Percentiles rank a stretch among this genome's conserved stretches.
Evolutionary conservation across 2,797 vertebrate genomes (phyloP).

Genomic region (Anomalospiza imberbis): DNA sequence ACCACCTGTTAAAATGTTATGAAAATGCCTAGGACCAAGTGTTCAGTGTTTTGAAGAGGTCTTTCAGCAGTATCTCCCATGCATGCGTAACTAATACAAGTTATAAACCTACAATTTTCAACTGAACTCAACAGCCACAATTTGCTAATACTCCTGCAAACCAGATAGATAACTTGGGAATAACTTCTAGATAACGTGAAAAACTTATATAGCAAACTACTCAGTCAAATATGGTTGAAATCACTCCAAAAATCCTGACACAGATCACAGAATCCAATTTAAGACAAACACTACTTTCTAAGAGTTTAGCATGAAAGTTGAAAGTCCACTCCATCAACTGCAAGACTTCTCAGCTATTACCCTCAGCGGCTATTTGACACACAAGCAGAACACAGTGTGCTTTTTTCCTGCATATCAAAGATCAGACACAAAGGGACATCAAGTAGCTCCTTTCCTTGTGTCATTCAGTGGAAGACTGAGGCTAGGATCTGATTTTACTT

Average conservation of each 20-base stretch:
- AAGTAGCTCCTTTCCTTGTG: neutral
- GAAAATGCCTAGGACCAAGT: neutral
- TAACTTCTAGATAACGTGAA: neutral
- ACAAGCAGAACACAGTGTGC: neutral
- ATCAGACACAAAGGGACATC: neutral
- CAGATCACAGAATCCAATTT: neutral
- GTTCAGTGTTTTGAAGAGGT: neutral
- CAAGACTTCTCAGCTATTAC: neutral
- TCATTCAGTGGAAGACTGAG: neutral
- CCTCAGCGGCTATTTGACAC: neutral
- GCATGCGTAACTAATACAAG: neutral
- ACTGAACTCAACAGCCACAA: neutral
- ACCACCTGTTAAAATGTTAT: neutral
- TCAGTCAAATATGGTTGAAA: neutral
- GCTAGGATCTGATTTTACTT: neutral
- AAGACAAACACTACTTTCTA: neutral
- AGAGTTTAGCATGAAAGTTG: neutral
- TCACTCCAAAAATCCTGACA: neutral
- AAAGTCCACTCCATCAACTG: neutral
- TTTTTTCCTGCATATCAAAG: neutral
- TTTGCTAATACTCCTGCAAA: neutral
- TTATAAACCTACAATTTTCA: neutral
- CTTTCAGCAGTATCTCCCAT: neutral
- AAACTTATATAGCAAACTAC: neutral
- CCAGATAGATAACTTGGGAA: neutral